Evolutionary conservation across 92 coral and sea anemone genomes (phyloP).

Genomic region (Metridium senile): DNA sequence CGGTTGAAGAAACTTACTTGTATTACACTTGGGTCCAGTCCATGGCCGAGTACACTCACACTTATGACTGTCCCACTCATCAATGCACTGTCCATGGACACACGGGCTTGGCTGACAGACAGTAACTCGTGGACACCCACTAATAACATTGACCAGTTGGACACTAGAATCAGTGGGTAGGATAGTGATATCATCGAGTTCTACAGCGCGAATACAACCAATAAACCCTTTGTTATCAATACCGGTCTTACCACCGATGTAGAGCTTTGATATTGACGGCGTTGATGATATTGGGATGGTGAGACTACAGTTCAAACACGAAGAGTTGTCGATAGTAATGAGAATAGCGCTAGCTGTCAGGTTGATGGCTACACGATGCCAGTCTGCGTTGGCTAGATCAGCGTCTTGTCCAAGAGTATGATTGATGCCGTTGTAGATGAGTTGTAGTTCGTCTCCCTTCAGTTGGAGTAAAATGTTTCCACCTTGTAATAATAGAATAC

Average conservation of each 20-base stretch:
- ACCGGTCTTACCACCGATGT: constrained; percentile 59
- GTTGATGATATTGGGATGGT: constrained; percentile 29
- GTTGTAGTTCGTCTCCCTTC: constrained; percentile 37
- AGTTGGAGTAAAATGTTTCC: constrained; percentile 55
- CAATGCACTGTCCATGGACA: constrained; percentile 80
- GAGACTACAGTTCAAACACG: constrained; percentile 54
- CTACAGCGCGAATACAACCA: constrained; percentile 70
- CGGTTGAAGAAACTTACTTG: constrained; percentile 78
- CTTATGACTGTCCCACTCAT: constrained; percentile 76
- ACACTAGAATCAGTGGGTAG: constrained; percentile 66
- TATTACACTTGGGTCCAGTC: constrained; percentile 78
- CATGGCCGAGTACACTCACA: constrained; percentile 87
- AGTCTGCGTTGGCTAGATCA: constrained; percentile 55
- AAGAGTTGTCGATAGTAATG: constrained; percentile 64
- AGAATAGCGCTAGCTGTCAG: constrained; percentile 33
- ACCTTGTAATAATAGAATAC: background rate
- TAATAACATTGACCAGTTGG: constrained; percentile 29
- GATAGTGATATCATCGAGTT: constrained; percentile 52
- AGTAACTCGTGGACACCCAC: constrained; percentile 75
- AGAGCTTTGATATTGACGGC: constrained; percentile 32
- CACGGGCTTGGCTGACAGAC: constrained; percentile 87
- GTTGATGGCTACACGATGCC: constrained; percentile 63
- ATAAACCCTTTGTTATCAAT: constrained; percentile 46
- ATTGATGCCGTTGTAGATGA: constrained; percentile 30
- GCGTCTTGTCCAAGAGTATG: constrained; percentile 52